These are phyloP conservation scores for Chloromyia formosa DNA, from an alignment of 2,888 invertebrate species.

Conservation along the genomic window DNA sequence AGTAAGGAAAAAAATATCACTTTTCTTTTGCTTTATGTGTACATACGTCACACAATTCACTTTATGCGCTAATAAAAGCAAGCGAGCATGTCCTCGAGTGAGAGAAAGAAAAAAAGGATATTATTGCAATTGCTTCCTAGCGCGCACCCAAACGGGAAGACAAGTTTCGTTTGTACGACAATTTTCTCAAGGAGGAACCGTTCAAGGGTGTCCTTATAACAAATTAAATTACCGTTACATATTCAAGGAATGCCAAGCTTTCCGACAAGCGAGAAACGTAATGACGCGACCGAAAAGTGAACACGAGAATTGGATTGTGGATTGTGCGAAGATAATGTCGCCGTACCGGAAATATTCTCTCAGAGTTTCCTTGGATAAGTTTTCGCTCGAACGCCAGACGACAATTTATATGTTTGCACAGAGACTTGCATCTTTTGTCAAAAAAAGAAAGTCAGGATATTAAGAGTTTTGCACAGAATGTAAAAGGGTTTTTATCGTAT, in stretches of 20 bases:
- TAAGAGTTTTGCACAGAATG: no score
- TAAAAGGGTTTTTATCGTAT: no score
- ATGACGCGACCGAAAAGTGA: background rate
- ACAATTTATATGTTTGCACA: no score
- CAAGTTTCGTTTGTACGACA: slow-evolving; percentile 17
- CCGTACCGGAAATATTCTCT: no score
- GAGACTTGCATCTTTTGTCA: no score
- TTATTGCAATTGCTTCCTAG: slow-evolving; percentile 37
- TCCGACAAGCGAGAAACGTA: background rate
- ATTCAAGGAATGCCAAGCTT: slow-evolving; percentile 22
- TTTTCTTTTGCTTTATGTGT: slow-evolving; percentile 4
- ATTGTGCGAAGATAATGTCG: no score
- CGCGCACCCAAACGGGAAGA: slow-evolving; percentile 17
- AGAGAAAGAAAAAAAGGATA: slow-evolving; percentile 15
- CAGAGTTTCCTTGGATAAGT: no score
- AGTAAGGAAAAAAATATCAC: background rate
- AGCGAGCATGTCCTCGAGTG: slow-evolving; percentile 38
- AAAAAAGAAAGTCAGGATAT: no score
- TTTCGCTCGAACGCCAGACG: no score
- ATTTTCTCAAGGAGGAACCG: slow-evolving; percentile 39
- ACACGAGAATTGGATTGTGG: no score
- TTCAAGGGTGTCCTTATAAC: slow-evolving; percentile 42
- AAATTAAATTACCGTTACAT: slow-evolving; percentile 41
- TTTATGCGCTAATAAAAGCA: slow-evolving; percentile 43
- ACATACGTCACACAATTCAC: slow-evolving; percentile 39